These are phyloP conservation scores for Rhinella marina DNA, from an alignment of 2,797 vertebrate genomes.

Conservation along the genomic window DNA sequence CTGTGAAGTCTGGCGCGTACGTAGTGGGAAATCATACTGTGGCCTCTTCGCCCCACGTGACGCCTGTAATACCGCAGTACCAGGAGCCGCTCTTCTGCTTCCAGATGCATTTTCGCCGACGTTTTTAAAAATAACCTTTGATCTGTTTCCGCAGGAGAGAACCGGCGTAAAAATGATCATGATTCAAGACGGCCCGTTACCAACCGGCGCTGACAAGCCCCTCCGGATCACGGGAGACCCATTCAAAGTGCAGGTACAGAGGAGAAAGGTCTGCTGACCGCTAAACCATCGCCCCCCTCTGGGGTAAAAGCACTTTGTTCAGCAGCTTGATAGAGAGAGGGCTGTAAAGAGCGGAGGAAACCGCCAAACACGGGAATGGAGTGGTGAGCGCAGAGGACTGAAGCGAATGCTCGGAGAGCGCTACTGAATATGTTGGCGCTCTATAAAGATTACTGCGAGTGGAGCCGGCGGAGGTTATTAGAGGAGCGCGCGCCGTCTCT, in stretches of 20 bases:
- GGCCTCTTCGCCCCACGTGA: no score
- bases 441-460: no score
- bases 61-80: neutral
- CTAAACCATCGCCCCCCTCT: neutral
- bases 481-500: neutral
- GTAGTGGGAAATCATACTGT: no score
- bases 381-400: no score
- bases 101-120: neutral
- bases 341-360: no score
- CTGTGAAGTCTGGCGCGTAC: no score
- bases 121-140: conserved; percentile 51
- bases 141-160: conserved; percentile 83
- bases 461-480: no score
- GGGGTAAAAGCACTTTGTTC: neutral
- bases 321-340: neutral
- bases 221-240: conserved; percentile 97
- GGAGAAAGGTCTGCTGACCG: neutral
- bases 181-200: conserved; percentile 97
- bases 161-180: conserved; percentile 99
- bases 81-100: neutral
- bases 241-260: conserved; percentile 95
- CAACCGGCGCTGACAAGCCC: conserved; percentile 97
- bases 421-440: no score
- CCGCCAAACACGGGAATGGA: no score
- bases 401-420: no score